Evolutionary conservation across 2,113 vertebrate genomes (phyloP).

Genomic region (Beaufortia kweichowensis): DNA sequence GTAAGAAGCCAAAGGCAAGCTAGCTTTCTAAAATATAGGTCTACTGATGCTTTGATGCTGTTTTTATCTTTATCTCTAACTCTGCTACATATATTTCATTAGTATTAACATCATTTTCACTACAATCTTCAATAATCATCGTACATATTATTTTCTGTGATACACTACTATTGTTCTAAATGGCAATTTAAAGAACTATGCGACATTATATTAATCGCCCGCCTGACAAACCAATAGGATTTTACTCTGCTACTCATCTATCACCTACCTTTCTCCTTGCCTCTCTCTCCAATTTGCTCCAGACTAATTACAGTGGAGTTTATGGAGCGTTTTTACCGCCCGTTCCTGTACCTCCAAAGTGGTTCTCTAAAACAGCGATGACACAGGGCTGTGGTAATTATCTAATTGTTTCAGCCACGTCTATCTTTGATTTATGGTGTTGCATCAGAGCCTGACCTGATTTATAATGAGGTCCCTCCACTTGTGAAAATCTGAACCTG

Average conservation of each 20-base stretch:
- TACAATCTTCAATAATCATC: not conserved
- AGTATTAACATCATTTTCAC: not conserved
- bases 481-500: conserved; percentile 78
- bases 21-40: not conserved
- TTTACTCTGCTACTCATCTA: conserved; percentile 45
- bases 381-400: conserved; percentile 76
- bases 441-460: conserved; percentile 76
- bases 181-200: conserved; percentile 10
- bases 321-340: conserved; percentile 53
- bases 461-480: conserved; percentile 78
- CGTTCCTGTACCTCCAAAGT: conserved; percentile 45
- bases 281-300: conserved; percentile 51
- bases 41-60: not conserved
- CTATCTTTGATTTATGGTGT: conserved; percentile 78
- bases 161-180: conserved; percentile 9
- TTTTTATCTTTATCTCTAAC: too few relatives aligned
- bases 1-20: conserved; percentile 4
- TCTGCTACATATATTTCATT: too few relatives aligned
- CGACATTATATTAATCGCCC: conserved; percentile 5
- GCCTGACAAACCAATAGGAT: conserved; percentile 40
- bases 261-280: conserved; percentile 43
- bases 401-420: conserved; percentile 78
- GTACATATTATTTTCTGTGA: not conserved
- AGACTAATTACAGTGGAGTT: conserved; percentile 56
- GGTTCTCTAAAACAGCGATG: conserved; percentile 62